phyloP scores from a whole-genome alignment of 2,888 invertebrate species.

The Phaonia tiefii region DNA sequence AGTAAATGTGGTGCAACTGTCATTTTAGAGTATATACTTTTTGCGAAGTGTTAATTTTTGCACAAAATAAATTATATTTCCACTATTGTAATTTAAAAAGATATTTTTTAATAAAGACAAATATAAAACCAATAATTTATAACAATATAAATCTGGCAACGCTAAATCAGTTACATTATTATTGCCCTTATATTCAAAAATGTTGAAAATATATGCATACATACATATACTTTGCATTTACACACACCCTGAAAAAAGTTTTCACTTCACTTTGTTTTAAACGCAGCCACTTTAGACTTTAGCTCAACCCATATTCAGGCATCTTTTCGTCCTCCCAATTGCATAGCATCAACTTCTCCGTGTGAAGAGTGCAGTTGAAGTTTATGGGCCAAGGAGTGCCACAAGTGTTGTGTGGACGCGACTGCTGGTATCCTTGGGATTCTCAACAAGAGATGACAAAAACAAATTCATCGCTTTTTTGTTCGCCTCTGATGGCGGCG shows the following conservation, averaged over 20 bases:
- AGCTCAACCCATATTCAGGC: slow-evolving; percentile 41
- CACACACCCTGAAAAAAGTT: slow-evolving; percentile 33
- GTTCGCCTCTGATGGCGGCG: neutral
- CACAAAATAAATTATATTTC: too few species aligned
- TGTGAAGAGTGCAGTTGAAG: slow-evolving; percentile 61
- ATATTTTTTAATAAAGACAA: too few species aligned
- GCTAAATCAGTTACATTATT: too few species aligned
- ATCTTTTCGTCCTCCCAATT: neutral
- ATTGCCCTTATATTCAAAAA: too few species aligned
- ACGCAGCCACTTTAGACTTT: slow-evolving; percentile 61
- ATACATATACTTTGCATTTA: slow-evolving; percentile 32
- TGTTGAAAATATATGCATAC: too few species aligned
- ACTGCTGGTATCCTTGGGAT: slow-evolving; percentile 3
- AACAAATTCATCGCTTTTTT: slow-evolving; percentile 26
- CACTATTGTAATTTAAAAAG: too few species aligned
- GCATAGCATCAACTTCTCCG: neutral
- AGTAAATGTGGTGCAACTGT: too few species aligned
- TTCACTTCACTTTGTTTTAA: slow-evolving; percentile 47
- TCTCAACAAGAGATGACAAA: neutral
- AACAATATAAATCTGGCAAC: too few species aligned
- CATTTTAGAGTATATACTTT: too few species aligned
- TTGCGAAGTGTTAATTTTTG: too few species aligned
- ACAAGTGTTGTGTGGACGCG: slow-evolving; percentile 8
- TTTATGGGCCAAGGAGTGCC: slow-evolving; percentile 46
- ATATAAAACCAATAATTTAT: too few species aligned